phyloP scores from a whole-genome alignment of 2,113 vertebrate genomes.

The Mustela nigripes region DNA sequence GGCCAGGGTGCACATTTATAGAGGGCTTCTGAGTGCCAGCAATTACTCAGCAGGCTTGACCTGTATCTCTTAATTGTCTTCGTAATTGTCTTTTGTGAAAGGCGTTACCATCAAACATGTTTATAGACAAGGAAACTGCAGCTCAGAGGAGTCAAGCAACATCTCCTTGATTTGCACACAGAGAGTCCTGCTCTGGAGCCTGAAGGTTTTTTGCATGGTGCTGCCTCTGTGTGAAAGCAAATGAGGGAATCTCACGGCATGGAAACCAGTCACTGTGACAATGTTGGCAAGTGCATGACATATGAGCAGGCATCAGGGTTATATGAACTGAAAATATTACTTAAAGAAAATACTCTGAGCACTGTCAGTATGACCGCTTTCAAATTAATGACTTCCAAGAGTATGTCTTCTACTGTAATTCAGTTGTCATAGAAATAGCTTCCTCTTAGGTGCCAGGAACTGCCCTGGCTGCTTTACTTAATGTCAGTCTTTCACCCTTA shows the following conservation, averaged over 20 bases:
- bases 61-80: not conserved
- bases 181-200: not conserved
- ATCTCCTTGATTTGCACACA: not conserved
- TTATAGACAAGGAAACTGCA: not conserved
- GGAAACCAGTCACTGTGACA: too few species aligned
- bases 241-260: accelerated
- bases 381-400: not conserved
- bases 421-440: not conserved
- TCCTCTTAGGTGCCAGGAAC: not conserved
- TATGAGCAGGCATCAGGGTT: not conserved
- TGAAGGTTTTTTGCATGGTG: too few species aligned
- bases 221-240: not conserved
- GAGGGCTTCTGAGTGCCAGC: not conserved
- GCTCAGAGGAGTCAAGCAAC: too few species aligned
- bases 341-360: not conserved
- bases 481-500: not conserved
- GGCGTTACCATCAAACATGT: not conserved
- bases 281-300: accelerated
- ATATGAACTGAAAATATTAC: not conserved
- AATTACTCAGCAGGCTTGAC: accelerated
- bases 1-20: not conserved
- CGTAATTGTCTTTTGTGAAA: accelerated
- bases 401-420: not conserved
- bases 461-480: not conserved
- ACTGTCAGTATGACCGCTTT: not conserved